Percentiles rank a stretch among this genome's conserved stretches.
Conservation (phyloP, 1,140 invertebrate species). For the Drosophila truncata region DNA sequence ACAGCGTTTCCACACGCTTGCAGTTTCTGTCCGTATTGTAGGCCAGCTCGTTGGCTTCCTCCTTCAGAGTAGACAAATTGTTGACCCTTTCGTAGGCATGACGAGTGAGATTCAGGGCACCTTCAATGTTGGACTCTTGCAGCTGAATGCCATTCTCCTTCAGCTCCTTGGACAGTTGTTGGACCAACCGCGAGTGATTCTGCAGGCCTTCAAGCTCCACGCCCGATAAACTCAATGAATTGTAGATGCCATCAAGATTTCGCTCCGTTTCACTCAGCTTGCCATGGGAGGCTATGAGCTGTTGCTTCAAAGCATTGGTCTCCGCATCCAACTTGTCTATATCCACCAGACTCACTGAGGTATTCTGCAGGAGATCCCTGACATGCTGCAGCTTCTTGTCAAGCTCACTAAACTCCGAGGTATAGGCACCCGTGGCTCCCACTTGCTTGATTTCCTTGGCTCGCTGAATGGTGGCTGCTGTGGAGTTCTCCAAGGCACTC, state of each 20-base stretch:
- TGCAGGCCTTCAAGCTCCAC: conserved; percentile 91
- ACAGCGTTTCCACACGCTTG: conserved; percentile 92
- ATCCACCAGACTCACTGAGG: conserved; percentile 90
- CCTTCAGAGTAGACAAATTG: conserved; percentile 86
- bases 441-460: conserved; percentile 97
- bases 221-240: conserved; percentile 92
- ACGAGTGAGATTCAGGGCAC: conserved; percentile 95
- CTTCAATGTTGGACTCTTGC: conserved; percentile 97
- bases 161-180: conserved; percentile 90
- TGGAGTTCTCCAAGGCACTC: conserved; percentile 89
- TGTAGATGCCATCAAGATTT: conserved; percentile 91
- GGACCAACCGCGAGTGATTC: conserved; percentile 90
- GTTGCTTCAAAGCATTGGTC: conserved; percentile 81
- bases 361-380: conserved; percentile 89
- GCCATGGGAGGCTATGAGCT: conserved; percentile 83
- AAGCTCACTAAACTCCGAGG: conserved; percentile 96
- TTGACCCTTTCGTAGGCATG: conserved; percentile 89
- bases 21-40: conserved; percentile 93
- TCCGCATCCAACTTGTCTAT: conserved; percentile 88
- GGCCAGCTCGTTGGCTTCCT: conserved; percentile 89
- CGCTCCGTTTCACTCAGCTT: conserved; percentile 86
- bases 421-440: conserved; percentile 97
- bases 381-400: conserved; percentile 93
- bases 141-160: conserved; percentile 95
- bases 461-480: conserved; percentile 90